Evolutionary conservation across 2,797 vertebrate genomes (phyloP).

Genomic region (Myotis daubentonii): DNA sequence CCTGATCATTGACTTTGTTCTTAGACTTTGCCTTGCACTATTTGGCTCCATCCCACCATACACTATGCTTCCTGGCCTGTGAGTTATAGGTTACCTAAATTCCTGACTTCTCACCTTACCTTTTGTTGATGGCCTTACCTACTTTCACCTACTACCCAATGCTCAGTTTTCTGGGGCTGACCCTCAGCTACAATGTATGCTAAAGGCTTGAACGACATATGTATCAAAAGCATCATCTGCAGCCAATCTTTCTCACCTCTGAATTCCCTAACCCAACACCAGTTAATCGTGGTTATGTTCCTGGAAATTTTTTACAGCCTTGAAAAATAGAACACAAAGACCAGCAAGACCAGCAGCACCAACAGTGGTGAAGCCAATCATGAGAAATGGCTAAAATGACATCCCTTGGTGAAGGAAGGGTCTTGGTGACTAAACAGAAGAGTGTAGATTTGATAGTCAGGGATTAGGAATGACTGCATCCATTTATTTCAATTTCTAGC

Average conservation of each 20-base stretch:
- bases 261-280: background rate
- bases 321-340: background rate
- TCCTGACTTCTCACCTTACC: background rate
- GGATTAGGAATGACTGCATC: slow-evolving; percentile 4
- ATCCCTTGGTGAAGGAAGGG: background rate
- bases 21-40: background rate
- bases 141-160: background rate
- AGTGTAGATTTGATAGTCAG: slow-evolving; percentile 25
- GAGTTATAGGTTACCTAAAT: background rate
- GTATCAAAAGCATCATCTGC: background rate
- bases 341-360: background rate
- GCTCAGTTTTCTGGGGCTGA: background rate
- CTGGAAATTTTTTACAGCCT: slow-evolving; percentile 6
- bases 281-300: background rate
- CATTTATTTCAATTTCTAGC: slow-evolving; percentile 44
- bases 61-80: background rate
- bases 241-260: background rate
- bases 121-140: background rate
- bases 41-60: background rate
- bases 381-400: slow-evolving; percentile 6
- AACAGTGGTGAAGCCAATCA: slow-evolving; percentile 6
- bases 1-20: background rate
- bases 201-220: background rate
- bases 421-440: background rate
- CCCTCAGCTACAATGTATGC: background rate